Percentiles rank a stretch among this genome's conserved stretches.
phyloP scores from a whole-genome alignment of 2,797 vertebrate genomes.

The Thalassophryne amazonica region DNA sequence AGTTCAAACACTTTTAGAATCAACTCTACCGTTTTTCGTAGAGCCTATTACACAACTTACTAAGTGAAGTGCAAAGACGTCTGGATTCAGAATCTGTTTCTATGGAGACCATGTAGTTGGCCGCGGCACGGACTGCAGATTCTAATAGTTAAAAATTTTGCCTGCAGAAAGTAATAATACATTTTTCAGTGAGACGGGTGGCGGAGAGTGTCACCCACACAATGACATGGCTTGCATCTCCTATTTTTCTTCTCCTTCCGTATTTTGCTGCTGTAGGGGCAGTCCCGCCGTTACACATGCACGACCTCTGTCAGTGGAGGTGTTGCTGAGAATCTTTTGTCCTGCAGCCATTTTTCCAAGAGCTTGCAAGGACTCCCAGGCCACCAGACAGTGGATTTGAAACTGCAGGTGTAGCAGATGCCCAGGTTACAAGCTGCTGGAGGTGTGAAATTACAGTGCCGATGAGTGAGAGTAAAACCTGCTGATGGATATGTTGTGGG shows the following conservation, averaged over 20 bases:
- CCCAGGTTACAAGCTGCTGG: constrained; percentile 24
- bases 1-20: too few relatives aligned
- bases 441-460: constrained; percentile 52
- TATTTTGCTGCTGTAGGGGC: not conserved
- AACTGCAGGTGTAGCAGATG: constrained; percentile 30
- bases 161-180: constrained; percentile 2
- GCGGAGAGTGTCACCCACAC: not conserved
- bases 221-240: not conserved
- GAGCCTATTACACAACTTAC: constrained; percentile 9
- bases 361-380: constrained; percentile 10
- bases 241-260: not conserved
- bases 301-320: constrained; percentile 10
- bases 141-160: constrained; percentile 15
- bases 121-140: constrained; percentile 18
- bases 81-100: constrained; percentile 52
- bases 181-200: not conserved
- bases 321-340: constrained; percentile 3
- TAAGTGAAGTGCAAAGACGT: constrained; percentile 21
- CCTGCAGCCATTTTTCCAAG: constrained; percentile 1
- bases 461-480: constrained; percentile 43
- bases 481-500: constrained; percentile 50
- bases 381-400: constrained; percentile 19
- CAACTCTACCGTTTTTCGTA: too few relatives aligned
- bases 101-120: constrained; percentile 63
- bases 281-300: not conserved